These are phyloP conservation scores for Venustoraphidia nigricollis DNA, from an alignment of 2,888 invertebrate genomes.

Conservation along the genomic window DNA sequence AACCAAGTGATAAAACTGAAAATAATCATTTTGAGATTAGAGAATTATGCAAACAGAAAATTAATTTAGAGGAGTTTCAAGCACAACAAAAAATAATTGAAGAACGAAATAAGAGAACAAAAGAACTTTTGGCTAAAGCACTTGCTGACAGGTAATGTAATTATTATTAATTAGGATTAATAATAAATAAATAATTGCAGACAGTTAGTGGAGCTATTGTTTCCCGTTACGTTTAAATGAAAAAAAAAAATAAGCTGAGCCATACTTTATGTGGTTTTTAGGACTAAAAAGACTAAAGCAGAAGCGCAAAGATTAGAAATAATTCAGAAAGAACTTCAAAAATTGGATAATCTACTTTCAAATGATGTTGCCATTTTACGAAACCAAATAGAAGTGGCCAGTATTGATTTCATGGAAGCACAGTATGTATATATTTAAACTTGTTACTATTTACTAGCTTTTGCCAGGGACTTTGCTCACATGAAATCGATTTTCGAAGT, in stretches of 20 bases:
- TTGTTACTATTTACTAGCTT: neutral
- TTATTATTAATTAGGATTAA: neutral
- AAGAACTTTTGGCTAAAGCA: slow-evolving; percentile 54
- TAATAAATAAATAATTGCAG: neutral
- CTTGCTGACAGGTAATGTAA: slow-evolving; percentile 49
- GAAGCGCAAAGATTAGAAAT: slow-evolving; percentile 47
- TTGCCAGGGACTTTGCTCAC: neutral
- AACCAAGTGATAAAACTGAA: slow-evolving; percentile 3
- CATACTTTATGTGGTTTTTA: slow-evolving; percentile 17
- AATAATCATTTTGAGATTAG: slow-evolving; percentile 5
- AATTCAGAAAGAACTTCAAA: slow-evolving; percentile 44
- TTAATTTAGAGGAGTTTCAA: slow-evolving; percentile 50
- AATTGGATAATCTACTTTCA: slow-evolving; percentile 49
- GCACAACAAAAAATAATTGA: slow-evolving; percentile 57
- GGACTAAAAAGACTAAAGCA: slow-evolving; percentile 58
- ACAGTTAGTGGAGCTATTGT: too few species aligned
- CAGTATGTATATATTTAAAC: slow-evolving; percentile 39
- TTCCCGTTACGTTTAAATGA: too few species aligned
- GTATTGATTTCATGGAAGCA: slow-evolving; percentile 53
- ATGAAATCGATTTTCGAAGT: neutral
- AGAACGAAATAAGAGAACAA: slow-evolving; percentile 63
- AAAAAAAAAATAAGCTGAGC: too few species aligned
- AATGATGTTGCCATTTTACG: slow-evolving; percentile 60
- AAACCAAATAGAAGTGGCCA: slow-evolving; percentile 61
- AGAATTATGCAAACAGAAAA: slow-evolving; percentile 29